These are phyloP conservation scores for Hipparchia sbordonii DNA, from an alignment of 2,888 invertebrate species.

Conservation along the genomic window DNA sequence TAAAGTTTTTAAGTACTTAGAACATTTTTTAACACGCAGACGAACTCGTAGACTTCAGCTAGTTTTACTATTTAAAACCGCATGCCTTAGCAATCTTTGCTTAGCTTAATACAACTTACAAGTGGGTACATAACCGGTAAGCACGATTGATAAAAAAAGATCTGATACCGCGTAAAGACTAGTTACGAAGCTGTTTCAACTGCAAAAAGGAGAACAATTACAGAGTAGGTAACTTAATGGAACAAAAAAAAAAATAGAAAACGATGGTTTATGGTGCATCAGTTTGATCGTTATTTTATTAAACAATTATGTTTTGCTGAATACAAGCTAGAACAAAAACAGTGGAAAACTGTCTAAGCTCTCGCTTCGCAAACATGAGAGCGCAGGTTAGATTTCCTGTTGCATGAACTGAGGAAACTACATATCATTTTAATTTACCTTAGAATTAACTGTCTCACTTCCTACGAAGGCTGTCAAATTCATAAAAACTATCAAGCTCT, in stretches of 20 bases:
- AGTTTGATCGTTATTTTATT: conserved; percentile 1
- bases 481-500: no score
- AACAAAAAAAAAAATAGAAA: conserved; percentile 2
- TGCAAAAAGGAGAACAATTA: conserved; percentile 15
- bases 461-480: no score
- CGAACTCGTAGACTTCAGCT: no score
- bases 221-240: not conserved
- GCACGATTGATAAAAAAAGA: conserved; percentile 25
- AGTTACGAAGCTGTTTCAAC: conserved; percentile 13
- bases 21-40: not conserved
- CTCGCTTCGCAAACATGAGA: conserved; percentile 1
- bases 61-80: no score
- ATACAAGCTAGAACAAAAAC: not conserved
- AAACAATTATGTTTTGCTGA: not conserved
- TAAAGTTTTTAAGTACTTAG: no score
- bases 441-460: no score
- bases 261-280: not conserved
- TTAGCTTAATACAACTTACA: not conserved
- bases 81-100: no score
- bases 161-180: conserved; percentile 25
- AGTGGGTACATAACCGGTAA: conserved; percentile 25
- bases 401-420: not conserved
- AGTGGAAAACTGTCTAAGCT: not conserved
- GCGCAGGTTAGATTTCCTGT: not conserved
- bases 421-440: not conserved